Conservation (phyloP, 2,888 invertebrate species). For the Pyrrhia umbra region DNA sequence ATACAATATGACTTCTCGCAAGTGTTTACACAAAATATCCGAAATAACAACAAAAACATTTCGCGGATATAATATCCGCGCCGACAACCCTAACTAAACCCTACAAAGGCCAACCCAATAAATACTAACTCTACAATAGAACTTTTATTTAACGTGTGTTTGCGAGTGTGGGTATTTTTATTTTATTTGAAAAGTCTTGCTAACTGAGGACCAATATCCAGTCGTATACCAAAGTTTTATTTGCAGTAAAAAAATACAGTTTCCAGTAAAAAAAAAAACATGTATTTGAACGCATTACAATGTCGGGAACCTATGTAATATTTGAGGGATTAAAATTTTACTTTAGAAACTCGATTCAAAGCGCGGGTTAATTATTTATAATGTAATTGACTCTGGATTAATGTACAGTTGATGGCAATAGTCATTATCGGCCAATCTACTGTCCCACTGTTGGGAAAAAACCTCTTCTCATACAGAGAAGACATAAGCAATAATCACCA, state of each 20-base stretch:
- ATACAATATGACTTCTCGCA: background rate
- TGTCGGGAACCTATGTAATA: background rate
- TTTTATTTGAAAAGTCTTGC: slow-evolving; percentile 57
- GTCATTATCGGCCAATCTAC: too few relatives aligned
- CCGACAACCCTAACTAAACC: slow-evolving; percentile 39
- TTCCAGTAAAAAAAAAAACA: too few relatives aligned
- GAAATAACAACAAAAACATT: background rate
- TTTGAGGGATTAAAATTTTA: background rate
- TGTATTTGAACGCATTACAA: background rate
- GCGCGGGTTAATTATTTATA: too few relatives aligned
- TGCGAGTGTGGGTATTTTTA: slow-evolving; percentile 37
- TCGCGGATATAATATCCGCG: slow-evolving; percentile 13
- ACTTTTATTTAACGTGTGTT: slow-evolving; percentile 55
- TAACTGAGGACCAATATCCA: slow-evolving; percentile 38
- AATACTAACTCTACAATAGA: slow-evolving; percentile 64
- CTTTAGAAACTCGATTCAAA: too few relatives aligned
- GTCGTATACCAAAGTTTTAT: slow-evolving; percentile 45
- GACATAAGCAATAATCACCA: too few relatives aligned
- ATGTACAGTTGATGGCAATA: too few relatives aligned
- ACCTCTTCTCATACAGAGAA: too few relatives aligned
- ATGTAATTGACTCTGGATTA: too few relatives aligned
- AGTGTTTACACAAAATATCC: background rate
- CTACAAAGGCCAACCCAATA: slow-evolving; percentile 57
- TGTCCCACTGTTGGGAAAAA: too few relatives aligned
- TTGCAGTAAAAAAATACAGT: slow-evolving; percentile 24